phyloP scores from a whole-genome alignment of 2,797 vertebrate species.

The Pseudomugil tenellus region DNA sequence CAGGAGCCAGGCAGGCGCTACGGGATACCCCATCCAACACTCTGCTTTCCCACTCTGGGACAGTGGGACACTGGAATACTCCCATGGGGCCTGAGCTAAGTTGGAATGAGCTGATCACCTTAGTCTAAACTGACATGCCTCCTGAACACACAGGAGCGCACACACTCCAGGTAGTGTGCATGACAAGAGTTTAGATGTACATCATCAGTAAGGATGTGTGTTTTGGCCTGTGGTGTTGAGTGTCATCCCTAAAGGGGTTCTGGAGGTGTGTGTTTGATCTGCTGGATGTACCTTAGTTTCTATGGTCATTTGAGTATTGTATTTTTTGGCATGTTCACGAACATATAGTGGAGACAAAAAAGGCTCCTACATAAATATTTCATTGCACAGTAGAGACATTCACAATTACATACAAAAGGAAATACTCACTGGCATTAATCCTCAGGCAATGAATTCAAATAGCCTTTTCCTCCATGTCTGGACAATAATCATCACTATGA shows the following conservation, averaged over 20 bases:
- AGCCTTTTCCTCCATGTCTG: slow-evolving; percentile 56
- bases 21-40: slow-evolving; percentile 83
- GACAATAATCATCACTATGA: slow-evolving; percentile 63
- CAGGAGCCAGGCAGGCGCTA: slow-evolving; percentile 86
- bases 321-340: slow-evolving; percentile 70
- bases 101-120: slow-evolving; percentile 84
- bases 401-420: slow-evolving; percentile 58
- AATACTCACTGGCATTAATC: slow-evolving; percentile 74
- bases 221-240: slow-evolving; percentile 61
- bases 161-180: slow-evolving; percentile 61
- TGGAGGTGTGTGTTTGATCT: slow-evolving; percentile 68
- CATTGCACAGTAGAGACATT: slow-evolving; percentile 57
- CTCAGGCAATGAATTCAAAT: slow-evolving; percentile 64
- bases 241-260: slow-evolving; percentile 67
- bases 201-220: slow-evolving; percentile 59
- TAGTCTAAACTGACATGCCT: slow-evolving; percentile 89
- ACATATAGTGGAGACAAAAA: slow-evolving; percentile 58
- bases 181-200: slow-evolving; percentile 57
- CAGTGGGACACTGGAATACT: slow-evolving; percentile 78
- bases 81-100: slow-evolving; percentile 79
- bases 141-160: slow-evolving; percentile 73
- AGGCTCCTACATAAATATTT: slow-evolving; percentile 44
- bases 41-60: slow-evolving; percentile 81
- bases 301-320: slow-evolving; percentile 64
- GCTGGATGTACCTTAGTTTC: slow-evolving; percentile 57